Conservation (phyloP, 2,888 invertebrate genomes). For the Baronia brevicornis region DNA sequence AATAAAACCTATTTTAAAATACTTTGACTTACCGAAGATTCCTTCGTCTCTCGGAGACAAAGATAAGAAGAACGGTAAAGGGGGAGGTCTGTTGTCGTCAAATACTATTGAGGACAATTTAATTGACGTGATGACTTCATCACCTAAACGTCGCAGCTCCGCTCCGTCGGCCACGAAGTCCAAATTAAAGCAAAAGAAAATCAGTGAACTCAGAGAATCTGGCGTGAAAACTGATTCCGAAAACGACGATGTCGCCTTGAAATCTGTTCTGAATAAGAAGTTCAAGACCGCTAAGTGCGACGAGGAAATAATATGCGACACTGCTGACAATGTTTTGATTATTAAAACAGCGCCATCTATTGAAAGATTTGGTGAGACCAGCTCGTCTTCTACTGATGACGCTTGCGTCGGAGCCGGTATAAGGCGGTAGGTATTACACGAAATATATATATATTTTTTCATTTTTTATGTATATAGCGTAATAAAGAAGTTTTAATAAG, state of each 20-base stretch:
- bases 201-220: constrained; percentile 39
- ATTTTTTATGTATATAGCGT: neutral
- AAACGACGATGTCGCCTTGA: constrained; percentile 38
- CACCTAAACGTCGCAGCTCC: constrained; percentile 51
- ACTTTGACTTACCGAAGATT: constrained; percentile 46
- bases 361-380: constrained; percentile 43
- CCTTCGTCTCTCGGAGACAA: constrained; percentile 27
- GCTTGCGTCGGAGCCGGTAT: constrained; percentile 12
- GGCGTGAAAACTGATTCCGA: constrained; percentile 56
- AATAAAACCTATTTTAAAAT: constrained; percentile 40
- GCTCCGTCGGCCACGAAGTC: constrained; percentile 38
- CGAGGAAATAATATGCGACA: constrained; percentile 42
- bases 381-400: constrained; percentile 46
- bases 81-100: constrained; percentile 20
- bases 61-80: constrained; percentile 21
- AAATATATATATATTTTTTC: neutral
- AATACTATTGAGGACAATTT: constrained; percentile 42
- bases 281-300: constrained; percentile 10
- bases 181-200: constrained; percentile 31
- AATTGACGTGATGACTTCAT: constrained; percentile 33
- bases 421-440: constrained; percentile 4
- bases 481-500: too few relatives aligned
- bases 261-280: constrained; percentile 18
- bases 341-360: constrained; percentile 63
- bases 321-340: constrained; percentile 52